Base-by-base conservation (phyloP, 2,888 invertebrate species). In the Drosophila phalerata region DNA sequence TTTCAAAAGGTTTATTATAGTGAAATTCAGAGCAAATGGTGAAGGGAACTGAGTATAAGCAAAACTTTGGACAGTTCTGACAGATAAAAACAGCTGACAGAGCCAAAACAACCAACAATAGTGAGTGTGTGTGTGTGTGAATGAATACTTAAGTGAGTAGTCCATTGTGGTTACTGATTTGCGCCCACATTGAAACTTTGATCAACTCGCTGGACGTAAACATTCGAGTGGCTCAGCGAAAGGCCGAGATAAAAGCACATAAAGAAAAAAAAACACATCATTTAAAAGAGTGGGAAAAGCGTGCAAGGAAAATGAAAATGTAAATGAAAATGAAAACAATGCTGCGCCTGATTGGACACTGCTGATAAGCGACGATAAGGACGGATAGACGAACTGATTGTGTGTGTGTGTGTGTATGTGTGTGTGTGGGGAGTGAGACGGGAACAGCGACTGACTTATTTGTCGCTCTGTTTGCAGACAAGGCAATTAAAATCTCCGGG, bases 281-380 rank as follows among this genome's bases (percentile, higher is more conserved):
- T 28, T 49, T 60, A 45, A 57, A 61, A 60, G 73, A 49, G 57
- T 62, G 72, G 17, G 70, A 37, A 51, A 61, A 64, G 62, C 58
- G 76, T 63, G 56, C 19, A 45, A 47, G 40, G 60, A 63, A 77
- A 69, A 73, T 56, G 58, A 58, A 55, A 62, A 63, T 64, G 60
- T 56, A 66, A 67, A 65, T 61, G 48, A 42, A 58, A 71, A 58
- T 49, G 77, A 68, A 84, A 86, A 86, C 85, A 84, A 83, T 84
- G 69, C 79, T 63, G 67, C 49, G 79, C 69, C 68, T 78, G 83
- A 83, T 83, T 86, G 85, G 73, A 71, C 62, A 53, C 51, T 52
- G 57, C 62, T 75, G 82, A 82, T 82, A 82, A 78, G 56, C 63
- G 80, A 57, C 51, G 77, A 81, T 74, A 83, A 66, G 65, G 57